Conservation (phyloP, 2,797 vertebrate species). For the Chanos chanos region DNA sequence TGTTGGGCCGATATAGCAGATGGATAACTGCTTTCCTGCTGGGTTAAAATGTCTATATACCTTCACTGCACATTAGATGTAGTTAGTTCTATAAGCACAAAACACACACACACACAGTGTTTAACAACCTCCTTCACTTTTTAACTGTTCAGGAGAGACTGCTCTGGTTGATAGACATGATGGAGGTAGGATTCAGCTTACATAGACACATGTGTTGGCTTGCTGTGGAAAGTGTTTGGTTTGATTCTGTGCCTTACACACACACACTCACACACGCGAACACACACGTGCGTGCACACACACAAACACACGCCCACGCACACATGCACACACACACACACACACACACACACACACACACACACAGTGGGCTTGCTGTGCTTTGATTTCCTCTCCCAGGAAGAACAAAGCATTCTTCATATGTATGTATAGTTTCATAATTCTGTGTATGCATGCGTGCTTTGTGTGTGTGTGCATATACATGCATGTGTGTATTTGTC, state of each 20-base stretch:
- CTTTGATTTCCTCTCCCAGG: too few species aligned
- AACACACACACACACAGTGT: conserved; percentile 17
- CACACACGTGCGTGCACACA: conserved; percentile 8
- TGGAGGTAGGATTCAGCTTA: conserved; percentile 85
- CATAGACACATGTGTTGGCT: conserved; percentile 10
- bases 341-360: too few species aligned
- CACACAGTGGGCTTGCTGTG: too few species aligned
- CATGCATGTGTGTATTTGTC: neutral
- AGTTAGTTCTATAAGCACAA: neutral
- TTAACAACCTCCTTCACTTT: conserved; percentile 36
- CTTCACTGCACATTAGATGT: conserved; percentile 6
- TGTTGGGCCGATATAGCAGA: conserved; percentile 20
- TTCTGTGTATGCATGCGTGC: conserved; percentile 19
- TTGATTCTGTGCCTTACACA: conserved; percentile 24
- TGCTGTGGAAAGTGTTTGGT: conserved; percentile 12
- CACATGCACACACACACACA: conserved; percentile 8
- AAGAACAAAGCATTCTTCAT: too few species aligned
- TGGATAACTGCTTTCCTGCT: conserved; percentile 11
- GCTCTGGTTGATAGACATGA: conserved; percentile 98
- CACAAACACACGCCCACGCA: conserved; percentile 1
- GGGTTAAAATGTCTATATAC: conserved; percentile 23
- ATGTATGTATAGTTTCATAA: too few species aligned
- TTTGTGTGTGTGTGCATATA: conserved; percentile 7
- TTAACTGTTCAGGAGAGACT: conserved; percentile 80
- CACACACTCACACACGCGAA: neutral